Evolutionary conservation across 2,113 vertebrate species (phyloP).

Genomic region (Poicephalus gulielmi): DNA sequence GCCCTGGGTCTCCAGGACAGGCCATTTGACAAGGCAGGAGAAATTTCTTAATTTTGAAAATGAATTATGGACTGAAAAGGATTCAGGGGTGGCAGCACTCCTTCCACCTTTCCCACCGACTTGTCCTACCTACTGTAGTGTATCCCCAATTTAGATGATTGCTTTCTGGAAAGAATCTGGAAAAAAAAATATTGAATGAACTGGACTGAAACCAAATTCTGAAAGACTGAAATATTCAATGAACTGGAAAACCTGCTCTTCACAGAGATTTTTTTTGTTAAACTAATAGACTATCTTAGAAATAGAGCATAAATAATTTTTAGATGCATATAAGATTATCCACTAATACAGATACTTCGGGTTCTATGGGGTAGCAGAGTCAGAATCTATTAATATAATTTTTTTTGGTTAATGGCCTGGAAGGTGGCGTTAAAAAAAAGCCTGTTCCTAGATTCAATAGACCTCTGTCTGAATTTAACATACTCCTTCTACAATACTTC

Average conservation of each 20-base stretch:
- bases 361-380: neutral
- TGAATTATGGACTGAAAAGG: rapidly evolving
- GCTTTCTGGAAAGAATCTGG: neutral
- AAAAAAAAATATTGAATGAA: neutral
- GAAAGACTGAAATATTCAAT: neutral
- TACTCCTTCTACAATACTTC: neutral
- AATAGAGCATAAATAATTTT: neutral
- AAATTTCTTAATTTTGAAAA: neutral
- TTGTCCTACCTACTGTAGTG: neutral
- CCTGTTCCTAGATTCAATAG: neutral
- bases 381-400: neutral
- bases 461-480: neutral
- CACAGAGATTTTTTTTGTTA: neutral
- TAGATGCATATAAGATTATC: neutral
- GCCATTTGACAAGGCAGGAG: neutral
- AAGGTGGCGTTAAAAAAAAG: neutral
- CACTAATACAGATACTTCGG: neutral
- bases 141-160: neutral
- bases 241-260: neutral
- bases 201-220: neutral
- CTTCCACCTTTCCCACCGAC: neutral
- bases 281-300: neutral
- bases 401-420: neutral
- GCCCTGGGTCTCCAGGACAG: neutral
- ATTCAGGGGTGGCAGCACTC: neutral